Evolutionary conservation across 1,140 invertebrate genomes (phyloP), one percentile per base, ranked within the genome.

Genomic region (Papilio polyxenes): DNA sequence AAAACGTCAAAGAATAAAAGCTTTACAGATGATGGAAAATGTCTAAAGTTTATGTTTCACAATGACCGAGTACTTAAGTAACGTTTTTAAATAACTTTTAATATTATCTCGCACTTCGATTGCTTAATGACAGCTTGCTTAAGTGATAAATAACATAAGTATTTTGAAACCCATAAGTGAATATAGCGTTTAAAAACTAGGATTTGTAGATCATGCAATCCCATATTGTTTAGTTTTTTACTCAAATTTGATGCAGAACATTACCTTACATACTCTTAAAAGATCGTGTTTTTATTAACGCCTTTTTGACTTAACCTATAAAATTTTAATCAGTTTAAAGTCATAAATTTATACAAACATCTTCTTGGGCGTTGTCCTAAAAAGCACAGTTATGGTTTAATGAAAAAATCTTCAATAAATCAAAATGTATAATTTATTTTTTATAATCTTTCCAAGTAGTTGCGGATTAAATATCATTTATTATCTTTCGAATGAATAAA

Each of bases 1-100:
- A 72, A 3, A 0, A 72, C 65, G 65, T 72, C 65, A 72, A 72
- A 72, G 23, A 72, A 72, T 72, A 72, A 72, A 72, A 72, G 65
- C 31, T 72, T 72, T 72, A 72, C 11, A 72, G 65, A 72, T 72
- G 11, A 65, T 23, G 62, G 20, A 65, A 72, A 72, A 37, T 72
- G 65, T 72, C 65, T 72, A 17, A 8, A 6, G 65, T 72, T 31
- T 72, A 23, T 6, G 65, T 72, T 72, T 72, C 65, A 23, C 31
- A 72, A 72, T 37, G 37, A 11, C 13, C 17, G n/a, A 59, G n/a
- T 20, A 59, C 56, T 72, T 72, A 72, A 65, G 62, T 31, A 65
- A 31, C 62, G 20, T 37, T 65, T 65, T 65, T 31, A 62, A 65
- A 37, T 72, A 6, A 72, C 65, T 72, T 72, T 17, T 10, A 72